Conservation (phyloP, 2,797 vertebrate genomes). For the Argyrosomus regius region DNA sequence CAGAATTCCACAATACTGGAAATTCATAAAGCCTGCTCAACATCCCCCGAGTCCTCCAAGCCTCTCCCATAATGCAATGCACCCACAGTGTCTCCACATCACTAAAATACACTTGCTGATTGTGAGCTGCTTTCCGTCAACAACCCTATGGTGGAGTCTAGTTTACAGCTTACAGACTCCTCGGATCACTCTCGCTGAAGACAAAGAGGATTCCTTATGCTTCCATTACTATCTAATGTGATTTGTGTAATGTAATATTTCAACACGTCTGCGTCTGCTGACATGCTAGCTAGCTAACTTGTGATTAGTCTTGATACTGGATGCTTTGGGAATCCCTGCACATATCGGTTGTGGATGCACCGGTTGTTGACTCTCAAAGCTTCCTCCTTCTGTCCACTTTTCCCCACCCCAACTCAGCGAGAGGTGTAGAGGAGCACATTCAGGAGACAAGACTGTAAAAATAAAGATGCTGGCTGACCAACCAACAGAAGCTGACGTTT, state of each 20-base stretch:
- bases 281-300: constrained; percentile 69
- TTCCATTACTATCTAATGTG: constrained; percentile 78
- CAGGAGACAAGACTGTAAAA: constrained; percentile 25
- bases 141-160: constrained; percentile 62
- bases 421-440: constrained; percentile 18
- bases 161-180: constrained; percentile 71
- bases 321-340: constrained; percentile 74
- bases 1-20: constrained; percentile 19
- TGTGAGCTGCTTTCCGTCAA: constrained; percentile 67
- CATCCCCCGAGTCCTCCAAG: constrained; percentile 26
- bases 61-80: constrained; percentile 50
- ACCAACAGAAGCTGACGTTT: constrained; percentile 22
- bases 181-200: constrained; percentile 69
- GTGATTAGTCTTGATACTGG: constrained; percentile 75
- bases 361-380: constrained; percentile 50
- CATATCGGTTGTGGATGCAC: constrained; percentile 50
- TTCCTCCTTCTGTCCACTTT: constrained; percentile 21
- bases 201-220: constrained; percentile 76
- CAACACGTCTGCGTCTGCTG: constrained; percentile 70
- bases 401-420: background rate
- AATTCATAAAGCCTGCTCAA: constrained; percentile 27
- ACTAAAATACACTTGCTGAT: constrained; percentile 56
- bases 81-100: constrained; percentile 50
- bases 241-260: constrained; percentile 80
- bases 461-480: constrained; percentile 24